Evolutionary conservation across 1,140 invertebrate genomes (phyloP), one percentile per base, ranked within the genome.

Genomic region (Probaryconus sp.): DNA sequence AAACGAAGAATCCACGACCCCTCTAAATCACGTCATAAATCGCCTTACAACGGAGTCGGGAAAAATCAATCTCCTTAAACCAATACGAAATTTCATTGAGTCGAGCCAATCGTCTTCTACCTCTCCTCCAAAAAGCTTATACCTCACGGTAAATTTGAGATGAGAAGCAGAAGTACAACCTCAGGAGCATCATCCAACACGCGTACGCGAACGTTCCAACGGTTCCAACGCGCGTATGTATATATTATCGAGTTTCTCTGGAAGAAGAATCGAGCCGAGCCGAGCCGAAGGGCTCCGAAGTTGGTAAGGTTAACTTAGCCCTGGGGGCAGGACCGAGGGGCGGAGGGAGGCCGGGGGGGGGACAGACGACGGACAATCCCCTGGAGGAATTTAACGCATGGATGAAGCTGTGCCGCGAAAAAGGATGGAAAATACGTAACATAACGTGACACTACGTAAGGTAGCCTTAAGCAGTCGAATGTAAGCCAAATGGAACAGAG

Each of bases 371-470:
- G 77, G 74, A 78, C 79, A 84, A 85, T 82, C 73, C 81, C 81
- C 81, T 56, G 60, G 79, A 84, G 82, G 82, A 85, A 85, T 85
- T 85, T 85, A 82, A 85, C 81, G 82, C 81, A 83, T 83, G 81
- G 81, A 81, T 81, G 79, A 81, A 82, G 80, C 72, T 81, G 69
- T 80, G 74, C 71, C 37, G 42, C 21, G 55, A 65, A 67, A 70
- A 26, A 69, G 63, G 74, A 64, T 48, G 65, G 30, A 26, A 51
- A 68, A 73, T 71, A 65, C 60, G 73, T 70, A 79, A 81, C 74
- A 55, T 64, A 80, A 79, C 55, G 48, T 55, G 55, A 61, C 55
- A 53, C 42, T 61, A 61, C 65, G 65, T 17, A 53, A 45, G 37
- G 53, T 50, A 43, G 35, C 50, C 51, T 56, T 50, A 58, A 58